Percentiles rank a stretch among this genome's conserved stretches.
Conservation (phyloP, 37 sponge, comb jelly and placozoan genomes). For the Amphimedon queenslandica region DNA sequence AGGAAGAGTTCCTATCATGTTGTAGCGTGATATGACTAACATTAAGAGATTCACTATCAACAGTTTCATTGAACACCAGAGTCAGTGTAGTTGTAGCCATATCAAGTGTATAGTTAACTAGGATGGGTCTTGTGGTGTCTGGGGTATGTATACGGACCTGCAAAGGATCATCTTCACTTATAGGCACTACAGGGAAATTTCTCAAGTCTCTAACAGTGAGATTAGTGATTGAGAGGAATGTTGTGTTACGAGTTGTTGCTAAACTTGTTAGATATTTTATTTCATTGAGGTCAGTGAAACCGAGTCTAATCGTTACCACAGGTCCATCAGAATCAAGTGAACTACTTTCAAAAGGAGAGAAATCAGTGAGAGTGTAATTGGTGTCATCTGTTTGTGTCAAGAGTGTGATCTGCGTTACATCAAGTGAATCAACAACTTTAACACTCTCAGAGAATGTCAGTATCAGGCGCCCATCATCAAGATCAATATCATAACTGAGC, state of each 20-base stretch:
- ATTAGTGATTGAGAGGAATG: constrained; percentile 73
- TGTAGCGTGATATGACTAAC: constrained; percentile 71
- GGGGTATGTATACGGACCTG: constrained; percentile 47
- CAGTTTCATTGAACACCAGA: constrained; percentile 84
- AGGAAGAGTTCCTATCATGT: constrained; percentile 31
- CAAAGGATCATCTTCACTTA: constrained; percentile 11
- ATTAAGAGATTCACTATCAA: constrained; percentile 60
- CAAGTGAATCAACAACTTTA: constrained; percentile 71
- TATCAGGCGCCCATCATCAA: constrained; percentile 74
- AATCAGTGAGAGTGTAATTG: constrained; percentile 52
- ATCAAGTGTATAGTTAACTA: constrained; percentile 72
- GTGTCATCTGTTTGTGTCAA: constrained; percentile 25
- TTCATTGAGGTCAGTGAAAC: constrained; percentile 85
- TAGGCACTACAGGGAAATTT: constrained; percentile 43
- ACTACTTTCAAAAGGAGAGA: constrained; percentile 35
- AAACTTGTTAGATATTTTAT: constrained; percentile 65
- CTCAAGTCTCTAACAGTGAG: constrained; percentile 63
- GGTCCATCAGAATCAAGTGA: constrained; percentile 69
- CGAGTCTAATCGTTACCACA: constrained; percentile 70
- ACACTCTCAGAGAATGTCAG: constrained; percentile 91
- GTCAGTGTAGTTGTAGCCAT: constrained; percentile 68
- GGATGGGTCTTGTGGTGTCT: constrained; percentile 63
- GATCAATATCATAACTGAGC: constrained; percentile 77
- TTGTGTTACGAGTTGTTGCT: constrained; percentile 41
- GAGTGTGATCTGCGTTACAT: constrained; percentile 73